Conservation (phyloP, 2,797 vertebrate species). For the Heterohyrax brucei region DNA sequence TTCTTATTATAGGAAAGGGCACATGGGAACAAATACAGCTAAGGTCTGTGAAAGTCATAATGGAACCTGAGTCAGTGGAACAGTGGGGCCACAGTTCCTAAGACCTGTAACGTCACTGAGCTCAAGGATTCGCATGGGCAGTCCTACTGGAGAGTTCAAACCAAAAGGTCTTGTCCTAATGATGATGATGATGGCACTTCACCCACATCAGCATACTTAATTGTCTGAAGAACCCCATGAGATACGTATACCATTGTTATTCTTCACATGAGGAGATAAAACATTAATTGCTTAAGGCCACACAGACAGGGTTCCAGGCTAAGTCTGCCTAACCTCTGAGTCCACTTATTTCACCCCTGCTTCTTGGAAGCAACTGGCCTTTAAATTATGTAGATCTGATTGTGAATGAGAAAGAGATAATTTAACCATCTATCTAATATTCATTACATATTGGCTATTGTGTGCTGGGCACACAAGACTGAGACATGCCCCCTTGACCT, state of each 20-base stretch:
- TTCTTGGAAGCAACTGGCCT: neutral
- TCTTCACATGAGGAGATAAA: slow-evolving; percentile 23
- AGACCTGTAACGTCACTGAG: neutral
- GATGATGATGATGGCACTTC: neutral
- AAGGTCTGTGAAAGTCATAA: neutral
- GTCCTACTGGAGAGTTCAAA: neutral
- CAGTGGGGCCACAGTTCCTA: neutral
- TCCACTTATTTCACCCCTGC: neutral
- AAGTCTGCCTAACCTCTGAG: slow-evolving; percentile 14
- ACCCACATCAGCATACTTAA: neutral
- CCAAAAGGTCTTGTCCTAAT: neutral
- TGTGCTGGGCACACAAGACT: neutral
- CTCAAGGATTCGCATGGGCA: neutral
- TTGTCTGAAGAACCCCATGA: neutral
- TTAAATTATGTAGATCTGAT: neutral
- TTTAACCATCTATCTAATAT: neutral
- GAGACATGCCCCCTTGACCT: neutral
- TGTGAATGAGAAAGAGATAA: neutral
- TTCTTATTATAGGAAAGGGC: neutral
- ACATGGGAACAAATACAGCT: neutral
- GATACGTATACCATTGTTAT: neutral
- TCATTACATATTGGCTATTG: neutral
- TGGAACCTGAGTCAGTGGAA: neutral
- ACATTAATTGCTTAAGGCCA: neutral
- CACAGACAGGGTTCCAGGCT: neutral